phyloP scores from a whole-genome alignment of 1,140 invertebrate species.

The Apis cerana region DNA sequence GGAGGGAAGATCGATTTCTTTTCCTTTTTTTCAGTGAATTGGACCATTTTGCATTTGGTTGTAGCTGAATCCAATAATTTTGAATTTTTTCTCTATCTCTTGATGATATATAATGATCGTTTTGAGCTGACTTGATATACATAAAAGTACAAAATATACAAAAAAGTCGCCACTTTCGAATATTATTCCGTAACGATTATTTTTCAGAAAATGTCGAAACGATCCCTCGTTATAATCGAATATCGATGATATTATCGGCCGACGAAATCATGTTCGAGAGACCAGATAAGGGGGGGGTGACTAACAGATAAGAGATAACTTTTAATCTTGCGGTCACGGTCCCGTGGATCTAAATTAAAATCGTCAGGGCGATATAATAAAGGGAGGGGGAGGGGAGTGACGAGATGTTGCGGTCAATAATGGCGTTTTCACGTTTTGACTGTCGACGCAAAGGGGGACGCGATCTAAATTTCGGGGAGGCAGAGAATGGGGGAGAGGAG shows the following conservation, averaged over 20 bases:
- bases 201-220: no score
- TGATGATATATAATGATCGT: no score
- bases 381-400: slow-evolving; percentile 20
- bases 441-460: slow-evolving; percentile 34
- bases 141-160: no score
- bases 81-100: no score
- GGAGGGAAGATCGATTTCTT: no score
- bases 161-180: no score
- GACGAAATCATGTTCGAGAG: background rate
- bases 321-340: slow-evolving; percentile 12
- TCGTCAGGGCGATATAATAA: slow-evolving; percentile 18
- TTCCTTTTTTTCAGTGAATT: no score
- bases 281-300: no score
- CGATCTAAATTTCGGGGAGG: slow-evolving; percentile 61
- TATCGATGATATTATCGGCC: background rate
- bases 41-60: no score
- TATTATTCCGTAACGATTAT: no score
- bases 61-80: no score
- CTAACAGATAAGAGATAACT: slow-evolving; percentile 14
- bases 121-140: no score
- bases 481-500: slow-evolving; percentile 6
- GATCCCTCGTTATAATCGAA: background rate
- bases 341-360: slow-evolving; percentile 48
- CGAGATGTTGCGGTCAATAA: slow-evolving; percentile 61
- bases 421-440: slow-evolving; percentile 68